Evolutionary conservation across 2,113 vertebrate genomes (phyloP).

Genomic region (Oxyruncus cristatus): DNA sequence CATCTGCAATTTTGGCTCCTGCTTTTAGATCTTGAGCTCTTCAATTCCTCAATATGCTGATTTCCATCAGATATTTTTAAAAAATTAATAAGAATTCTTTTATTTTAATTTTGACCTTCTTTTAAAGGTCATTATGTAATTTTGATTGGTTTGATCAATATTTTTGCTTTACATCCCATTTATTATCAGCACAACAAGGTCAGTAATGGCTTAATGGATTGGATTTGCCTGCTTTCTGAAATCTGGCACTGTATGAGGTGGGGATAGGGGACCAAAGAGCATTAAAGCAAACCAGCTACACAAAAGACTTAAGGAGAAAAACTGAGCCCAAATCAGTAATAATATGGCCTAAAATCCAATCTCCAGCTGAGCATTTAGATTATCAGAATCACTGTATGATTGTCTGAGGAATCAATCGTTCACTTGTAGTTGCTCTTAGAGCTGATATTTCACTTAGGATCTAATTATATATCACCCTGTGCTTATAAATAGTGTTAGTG

Average conservation of each 20-base stretch:
- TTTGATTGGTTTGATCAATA: neutral
- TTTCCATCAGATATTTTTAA: neutral
- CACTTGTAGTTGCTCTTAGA: neutral
- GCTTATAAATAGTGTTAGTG: conserved; percentile 4
- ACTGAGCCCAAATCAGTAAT: neutral
- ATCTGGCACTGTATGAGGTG: accelerated
- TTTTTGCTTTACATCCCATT: neutral
- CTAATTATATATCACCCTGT: neutral
- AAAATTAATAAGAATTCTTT: neutral
- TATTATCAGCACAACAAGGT: neutral
- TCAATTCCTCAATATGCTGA: neutral
- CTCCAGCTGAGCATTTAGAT: neutral
- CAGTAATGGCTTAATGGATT: neutral
- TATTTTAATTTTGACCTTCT: neutral
- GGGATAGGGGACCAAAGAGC: neutral
- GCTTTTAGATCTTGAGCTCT: neutral
- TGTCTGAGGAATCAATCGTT: conserved; percentile 1
- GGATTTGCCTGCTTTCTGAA: neutral
- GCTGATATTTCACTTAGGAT: neutral
- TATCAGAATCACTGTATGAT: neutral
- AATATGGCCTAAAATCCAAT: neutral
- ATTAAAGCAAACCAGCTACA: neutral
- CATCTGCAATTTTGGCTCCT: neutral
- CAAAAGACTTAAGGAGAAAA: neutral
- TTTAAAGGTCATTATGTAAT: neutral